phyloP scores from a whole-genome alignment of 2,113 vertebrate genomes.

The Ahaetulla prasina region DNA sequence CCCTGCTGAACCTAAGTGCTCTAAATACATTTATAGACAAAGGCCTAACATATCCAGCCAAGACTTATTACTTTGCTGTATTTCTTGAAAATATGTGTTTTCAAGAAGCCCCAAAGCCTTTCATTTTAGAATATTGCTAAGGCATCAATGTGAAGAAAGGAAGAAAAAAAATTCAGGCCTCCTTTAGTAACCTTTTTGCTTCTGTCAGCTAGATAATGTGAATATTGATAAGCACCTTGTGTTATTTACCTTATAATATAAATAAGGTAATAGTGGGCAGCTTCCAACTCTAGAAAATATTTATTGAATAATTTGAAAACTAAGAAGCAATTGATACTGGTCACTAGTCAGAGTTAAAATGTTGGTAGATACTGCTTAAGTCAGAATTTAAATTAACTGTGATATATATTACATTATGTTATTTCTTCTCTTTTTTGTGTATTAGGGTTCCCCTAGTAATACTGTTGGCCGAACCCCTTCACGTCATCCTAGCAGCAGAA shows the following conservation, averaged over 20 bases:
- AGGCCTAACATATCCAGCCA: neutral
- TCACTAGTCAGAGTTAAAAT: neutral
- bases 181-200: neutral
- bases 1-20: neutral
- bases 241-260: neutral
- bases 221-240: neutral
- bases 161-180: neutral
- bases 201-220: neutral
- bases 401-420: slow-evolving; percentile 19
- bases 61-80: neutral
- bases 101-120: neutral
- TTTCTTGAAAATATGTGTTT: neutral
- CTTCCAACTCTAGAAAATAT: neutral
- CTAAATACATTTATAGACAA: neutral
- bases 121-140: neutral
- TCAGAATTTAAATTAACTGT: neutral
- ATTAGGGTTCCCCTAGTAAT: slow-evolving; percentile 93
- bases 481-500: slow-evolving; percentile 88
- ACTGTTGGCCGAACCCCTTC: slow-evolving; percentile 87
- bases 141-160: neutral
- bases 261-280: neutral
- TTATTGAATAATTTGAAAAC: neutral
- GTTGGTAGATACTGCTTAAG: neutral
- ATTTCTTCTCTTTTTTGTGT: slow-evolving; percentile 31
- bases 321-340: neutral